Evolutionary conservation across 2,888 invertebrate genomes (phyloP).

Genomic region (Cosmopolites sordidus): DNA sequence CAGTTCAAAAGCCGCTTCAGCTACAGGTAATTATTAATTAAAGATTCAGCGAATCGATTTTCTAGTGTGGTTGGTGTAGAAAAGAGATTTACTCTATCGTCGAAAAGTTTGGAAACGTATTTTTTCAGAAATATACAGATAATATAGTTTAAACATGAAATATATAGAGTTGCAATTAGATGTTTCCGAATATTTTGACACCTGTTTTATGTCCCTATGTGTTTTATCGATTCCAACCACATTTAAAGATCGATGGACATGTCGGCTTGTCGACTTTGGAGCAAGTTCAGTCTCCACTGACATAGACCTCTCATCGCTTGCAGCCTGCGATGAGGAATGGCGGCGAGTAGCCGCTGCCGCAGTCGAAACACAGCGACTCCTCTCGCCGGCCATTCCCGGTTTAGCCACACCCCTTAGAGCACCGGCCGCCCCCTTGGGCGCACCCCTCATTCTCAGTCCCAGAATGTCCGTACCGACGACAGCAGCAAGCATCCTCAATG

Average conservation of each 20-base stretch:
- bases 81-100: too few species aligned
- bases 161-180: too few species aligned
- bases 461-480: slow-evolving; percentile 80
- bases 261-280: neutral
- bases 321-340: slow-evolving; percentile 71
- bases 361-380: slow-evolving; percentile 72
- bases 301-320: slow-evolving; percentile 28
- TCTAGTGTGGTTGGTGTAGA: too few species aligned
- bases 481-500: slow-evolving; percentile 64
- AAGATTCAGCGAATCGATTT: too few species aligned
- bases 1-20: slow-evolving; percentile 79
- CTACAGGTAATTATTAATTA: slow-evolving; percentile 61
- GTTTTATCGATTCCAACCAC: too few species aligned
- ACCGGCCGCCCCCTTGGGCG: slow-evolving; percentile 73
- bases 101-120: too few species aligned
- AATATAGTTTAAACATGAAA: too few species aligned
- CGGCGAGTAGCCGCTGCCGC: slow-evolving; percentile 78
- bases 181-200: too few species aligned
- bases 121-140: too few species aligned
- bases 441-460: slow-evolving; percentile 88
- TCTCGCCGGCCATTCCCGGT: slow-evolving; percentile 60
- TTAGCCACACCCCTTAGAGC: slow-evolving; percentile 40
- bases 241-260: too few species aligned
- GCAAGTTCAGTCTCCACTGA: slow-evolving; percentile 25
- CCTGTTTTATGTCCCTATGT: too few species aligned